These are phyloP conservation scores for Scomberomorus guttatus DNA, from an alignment of 2,797 vertebrate genomes.

Conservation along the genomic window DNA sequence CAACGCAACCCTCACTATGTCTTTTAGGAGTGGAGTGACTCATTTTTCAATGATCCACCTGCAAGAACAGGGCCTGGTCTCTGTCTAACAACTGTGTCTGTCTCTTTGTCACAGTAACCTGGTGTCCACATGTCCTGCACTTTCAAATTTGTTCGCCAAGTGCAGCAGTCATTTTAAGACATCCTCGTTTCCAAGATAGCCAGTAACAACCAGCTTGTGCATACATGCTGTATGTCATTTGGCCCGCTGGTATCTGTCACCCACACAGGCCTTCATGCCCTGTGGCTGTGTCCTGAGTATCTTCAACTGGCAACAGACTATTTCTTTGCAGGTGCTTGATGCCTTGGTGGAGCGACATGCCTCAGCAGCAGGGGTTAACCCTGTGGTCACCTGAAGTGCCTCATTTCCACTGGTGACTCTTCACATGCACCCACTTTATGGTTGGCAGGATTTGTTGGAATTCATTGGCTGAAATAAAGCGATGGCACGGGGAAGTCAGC, in stretches of 20 bases:
- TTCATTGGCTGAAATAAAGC: constrained; percentile 42
- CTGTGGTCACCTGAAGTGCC: constrained; percentile 45
- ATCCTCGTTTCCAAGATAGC: not conserved
- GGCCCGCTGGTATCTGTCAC: constrained; percentile 46
- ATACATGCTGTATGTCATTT: constrained; percentile 24
- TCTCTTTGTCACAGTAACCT: constrained; percentile 9
- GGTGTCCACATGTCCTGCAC: constrained; percentile 32
- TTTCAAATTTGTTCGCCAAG: constrained; percentile 24
- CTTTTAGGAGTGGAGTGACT: not conserved
- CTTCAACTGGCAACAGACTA: constrained; percentile 36
- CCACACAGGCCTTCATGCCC: constrained; percentile 32
- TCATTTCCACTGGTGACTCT: constrained; percentile 37
- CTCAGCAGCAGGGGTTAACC: constrained; percentile 50
- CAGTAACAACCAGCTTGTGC: constrained; percentile 17
- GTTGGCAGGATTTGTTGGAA: constrained; percentile 46
- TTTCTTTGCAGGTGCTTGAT: constrained; percentile 60
- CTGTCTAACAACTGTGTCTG: constrained; percentile 27
- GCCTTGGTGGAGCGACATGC: constrained; percentile 34
- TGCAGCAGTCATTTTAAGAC: constrained; percentile 25
- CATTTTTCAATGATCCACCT: constrained; percentile 37
- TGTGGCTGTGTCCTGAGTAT: constrained; percentile 35
- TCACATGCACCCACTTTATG: constrained; percentile 31
- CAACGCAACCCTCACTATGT: not conserved
- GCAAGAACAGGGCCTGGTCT: constrained; percentile 7
- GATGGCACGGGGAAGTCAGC: constrained; percentile 41